Percentiles rank a stretch among this genome's conserved stretches.
phyloP scores from a whole-genome alignment of 2,797 vertebrate genomes.

The Lophius americanus region DNA sequence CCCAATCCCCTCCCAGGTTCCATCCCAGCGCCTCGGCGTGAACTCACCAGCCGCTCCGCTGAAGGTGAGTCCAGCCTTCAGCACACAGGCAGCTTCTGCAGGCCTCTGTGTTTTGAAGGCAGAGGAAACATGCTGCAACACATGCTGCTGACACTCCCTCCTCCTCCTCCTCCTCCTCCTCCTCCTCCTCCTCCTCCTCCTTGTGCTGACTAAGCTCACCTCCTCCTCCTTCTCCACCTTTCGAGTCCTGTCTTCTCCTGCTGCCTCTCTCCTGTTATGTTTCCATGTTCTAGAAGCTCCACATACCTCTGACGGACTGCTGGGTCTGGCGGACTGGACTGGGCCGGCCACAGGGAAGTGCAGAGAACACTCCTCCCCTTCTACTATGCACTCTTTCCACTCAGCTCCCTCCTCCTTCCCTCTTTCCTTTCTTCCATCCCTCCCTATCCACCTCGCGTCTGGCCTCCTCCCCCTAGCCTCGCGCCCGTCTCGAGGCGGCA shows the following conservation, averaged over 20 bases:
- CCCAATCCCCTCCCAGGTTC: background rate
- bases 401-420: constrained; percentile 43
- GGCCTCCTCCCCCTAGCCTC: constrained; percentile 1
- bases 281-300: constrained; percentile 70
- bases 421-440: constrained; percentile 43
- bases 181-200: constrained; percentile 52
- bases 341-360: constrained; percentile 61
- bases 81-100: constrained; percentile 50
- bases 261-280: constrained; percentile 67
- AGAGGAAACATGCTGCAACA: constrained; percentile 74
- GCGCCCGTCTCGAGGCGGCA: background rate
- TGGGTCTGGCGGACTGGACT: constrained; percentile 53
- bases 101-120: constrained; percentile 63
- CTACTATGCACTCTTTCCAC: constrained; percentile 39
- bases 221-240: constrained; percentile 46
- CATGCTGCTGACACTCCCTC: constrained; percentile 74
- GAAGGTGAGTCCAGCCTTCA: constrained; percentile 70
- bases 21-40: constrained; percentile 42
- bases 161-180: constrained; percentile 53
- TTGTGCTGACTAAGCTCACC: constrained; percentile 34
- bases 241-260: constrained; percentile 40
- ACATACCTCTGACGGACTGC: constrained; percentile 40
- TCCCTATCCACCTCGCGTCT: constrained; percentile 42
- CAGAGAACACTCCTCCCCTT: constrained; percentile 60
- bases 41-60: constrained; percentile 60